phyloP scores from a whole-genome alignment of 1,140 invertebrate species.

The Leptinotarsa defecta region DNA sequence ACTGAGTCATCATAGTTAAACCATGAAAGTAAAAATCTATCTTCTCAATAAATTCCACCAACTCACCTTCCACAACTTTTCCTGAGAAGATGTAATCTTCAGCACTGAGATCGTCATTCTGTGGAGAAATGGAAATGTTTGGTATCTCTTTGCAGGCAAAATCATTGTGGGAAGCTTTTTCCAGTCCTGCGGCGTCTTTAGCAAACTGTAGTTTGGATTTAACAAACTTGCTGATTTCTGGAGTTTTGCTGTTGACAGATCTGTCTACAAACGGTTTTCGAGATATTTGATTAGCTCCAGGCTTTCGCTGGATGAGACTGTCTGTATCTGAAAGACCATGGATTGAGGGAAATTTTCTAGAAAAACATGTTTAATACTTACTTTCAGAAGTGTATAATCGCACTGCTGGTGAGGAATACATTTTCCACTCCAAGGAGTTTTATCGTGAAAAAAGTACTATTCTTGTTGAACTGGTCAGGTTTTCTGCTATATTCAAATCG shows the following conservation, averaged over 20 bases:
- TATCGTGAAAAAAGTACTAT: too few relatives aligned
- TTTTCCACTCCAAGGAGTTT: background rate
- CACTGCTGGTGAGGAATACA: slow-evolving; percentile 34
- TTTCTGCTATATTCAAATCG: too few relatives aligned
- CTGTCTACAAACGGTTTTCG: slow-evolving; percentile 40
- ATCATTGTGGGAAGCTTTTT: slow-evolving; percentile 17
- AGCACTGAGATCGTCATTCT: slow-evolving; percentile 11
- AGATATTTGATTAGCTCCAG: slow-evolving; percentile 21
- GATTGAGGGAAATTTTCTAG: background rate
- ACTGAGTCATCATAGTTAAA: too few relatives aligned
- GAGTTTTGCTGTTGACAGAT: slow-evolving; percentile 36
- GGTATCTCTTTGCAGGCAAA: background rate
- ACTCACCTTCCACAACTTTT: slow-evolving; percentile 22
- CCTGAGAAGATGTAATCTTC: slow-evolving; percentile 20
- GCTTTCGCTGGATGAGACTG: slow-evolving; percentile 31
- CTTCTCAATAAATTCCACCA: background rate
- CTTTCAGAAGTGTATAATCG: slow-evolving; percentile 37
- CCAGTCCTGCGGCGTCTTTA: background rate
- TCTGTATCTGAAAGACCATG: slow-evolving; percentile 28
- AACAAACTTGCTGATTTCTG: slow-evolving; percentile 23
- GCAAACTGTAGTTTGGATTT: slow-evolving; percentile 26
- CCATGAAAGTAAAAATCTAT: too few relatives aligned
- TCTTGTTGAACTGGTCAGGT: too few relatives aligned
- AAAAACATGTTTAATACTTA: slow-evolving; percentile 23
- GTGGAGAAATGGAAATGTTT: background rate